A percentile compares a stretch with the other conserved stretches of the same genome.
These are phyloP conservation scores for Papilio aristodemus DNA, from an alignment of 1,140 invertebrate species.

Conservation along the genomic window DNA sequence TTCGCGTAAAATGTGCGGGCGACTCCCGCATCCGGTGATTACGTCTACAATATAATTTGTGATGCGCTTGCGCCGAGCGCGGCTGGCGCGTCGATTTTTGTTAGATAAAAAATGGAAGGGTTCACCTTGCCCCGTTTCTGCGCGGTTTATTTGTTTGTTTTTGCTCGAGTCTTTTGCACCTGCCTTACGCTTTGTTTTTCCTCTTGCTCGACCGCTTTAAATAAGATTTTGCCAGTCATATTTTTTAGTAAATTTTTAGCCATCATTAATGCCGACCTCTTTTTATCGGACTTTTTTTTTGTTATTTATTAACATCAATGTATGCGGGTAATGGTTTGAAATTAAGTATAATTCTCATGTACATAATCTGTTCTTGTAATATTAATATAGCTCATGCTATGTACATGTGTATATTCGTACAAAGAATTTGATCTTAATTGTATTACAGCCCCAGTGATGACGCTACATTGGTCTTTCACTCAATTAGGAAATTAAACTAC, in stretches of 20 bases:
- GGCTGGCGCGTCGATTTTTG: conserved; percentile 68
- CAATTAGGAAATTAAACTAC: too few relatives aligned
- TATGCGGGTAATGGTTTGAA: conserved; percentile 3
- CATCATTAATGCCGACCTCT: conserved; percentile 36
- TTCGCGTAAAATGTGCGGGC: conserved; percentile 75
- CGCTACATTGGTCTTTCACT: neutral
- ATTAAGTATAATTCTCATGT: too few relatives aligned
- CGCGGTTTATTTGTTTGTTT: conserved; percentile 55
- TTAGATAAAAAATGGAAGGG: conserved; percentile 73
- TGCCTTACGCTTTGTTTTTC: conserved; percentile 60
- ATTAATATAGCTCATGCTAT: too few relatives aligned
- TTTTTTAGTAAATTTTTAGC: conserved; percentile 42
- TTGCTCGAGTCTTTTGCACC: conserved; percentile 71
- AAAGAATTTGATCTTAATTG: neutral
- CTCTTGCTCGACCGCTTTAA: conserved; percentile 46
- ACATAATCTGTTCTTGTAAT: too few relatives aligned
- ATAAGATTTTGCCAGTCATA: conserved; percentile 52
- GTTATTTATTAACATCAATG: neutral
- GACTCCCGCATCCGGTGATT: conserved; percentile 79
- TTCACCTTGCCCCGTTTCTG: conserved; percentile 50
- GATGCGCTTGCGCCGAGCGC: conserved; percentile 67
- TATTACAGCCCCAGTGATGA: neutral
- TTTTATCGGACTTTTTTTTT: conserved; percentile 31
- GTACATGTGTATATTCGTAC: neutral
- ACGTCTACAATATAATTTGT: conserved; percentile 72